Evolutionary conservation across 2,113 vertebrate genomes (phyloP), one percentile per base, ranked within the genome.

Genomic region (Daphoenositta chrysoptera): DNA sequence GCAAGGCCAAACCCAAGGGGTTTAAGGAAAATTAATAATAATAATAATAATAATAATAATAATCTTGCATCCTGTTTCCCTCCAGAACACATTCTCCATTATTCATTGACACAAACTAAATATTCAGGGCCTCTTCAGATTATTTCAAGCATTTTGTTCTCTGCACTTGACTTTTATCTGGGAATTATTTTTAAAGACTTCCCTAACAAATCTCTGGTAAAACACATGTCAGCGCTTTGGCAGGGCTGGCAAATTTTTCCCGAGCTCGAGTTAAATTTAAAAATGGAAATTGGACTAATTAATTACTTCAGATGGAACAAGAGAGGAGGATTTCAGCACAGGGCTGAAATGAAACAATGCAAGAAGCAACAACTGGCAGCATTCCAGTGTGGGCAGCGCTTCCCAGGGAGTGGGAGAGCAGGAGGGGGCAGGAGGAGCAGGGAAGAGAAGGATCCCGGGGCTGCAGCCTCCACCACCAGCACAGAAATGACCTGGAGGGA

Each of bases 201-300:
- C 42, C 5, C 1, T n/a, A 60, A 51, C 44, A 90, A 94, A 83
- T 90, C 92, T 63, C 93, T 93, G 60, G 76, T 50, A 81, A 91
- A 90, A 80, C 79, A 85, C 91, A 72, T 31, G 58, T 85, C 93
- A 86, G 76, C 82, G 15, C 83, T 94, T 93, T 39, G 79, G 82
- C 75, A 94, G 45, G 60, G 66, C 78, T 63, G 63, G 84, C 22
- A n/a, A 95, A 5, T 18, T 81, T 80, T 50, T 21, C n/a, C 72
- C 0, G 11, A 93, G 93, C 40, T 78, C 0, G 0, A 87, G 66
- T 88, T 88, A 69, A 75, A 80, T 86, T 92, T 94, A 58, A 86
- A 90, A 90, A 88, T 85, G 71, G 78, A 93, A 94, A 87, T 66
- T 40, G 66, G 63, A 31, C 30, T 70, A 94, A 93, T 94, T 93